Evolutionary conservation across 2,888 invertebrate genomes (phyloP), one percentile per base, ranked within the genome.

Genomic region (Cataglyphis altisquamis): DNA sequence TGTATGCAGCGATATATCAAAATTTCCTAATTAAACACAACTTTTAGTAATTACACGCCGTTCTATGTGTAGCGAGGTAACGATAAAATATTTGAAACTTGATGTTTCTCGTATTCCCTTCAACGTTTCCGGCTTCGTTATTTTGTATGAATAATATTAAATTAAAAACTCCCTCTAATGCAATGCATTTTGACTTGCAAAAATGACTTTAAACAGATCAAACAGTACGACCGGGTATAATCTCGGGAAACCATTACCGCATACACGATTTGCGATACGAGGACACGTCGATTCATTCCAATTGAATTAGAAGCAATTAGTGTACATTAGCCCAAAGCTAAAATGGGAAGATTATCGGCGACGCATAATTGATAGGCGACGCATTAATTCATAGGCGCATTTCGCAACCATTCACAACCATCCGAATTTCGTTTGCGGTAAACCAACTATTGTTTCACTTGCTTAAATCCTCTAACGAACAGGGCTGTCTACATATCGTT

Each of bases 21-120:
- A 80, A 72, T 80, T 80, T 72, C 72, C 78, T 72, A 80, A 80
- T 80, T 80, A 80, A 70, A 45, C 36, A 9, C 68, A 78, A 78
- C 72, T 80, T 80, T 60, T 48, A 21, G 60, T 60, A 70, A 78
- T 80, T 72, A 80, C 36, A 18, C 36, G 21, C 48, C 8, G 12
- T 60, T 48, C 45, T 29, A 32, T 18, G 39, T 25, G 25, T 39
- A 70, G 1, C 21, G 25, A 72, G 60, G 41, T 8, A 36, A 45
- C 36, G 45, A 72, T 72, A 78, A 70, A 70, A 78, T 36, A 72
- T 60, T 60, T 48, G 12, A 36, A 32, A 45, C 29, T 60, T 21
- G 32, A 6, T 48, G 21, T 41, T 39, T 41, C 15, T 2, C 21
- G 21, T 32, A 48, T 21, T 48, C 48, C n/a, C 18, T 36, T 45